A percentile compares a stretch with the other conserved stretches of the same genome.
Conservation (phyloP, 2,113 vertebrate species). For the Psephotus haematonotus region DNA sequence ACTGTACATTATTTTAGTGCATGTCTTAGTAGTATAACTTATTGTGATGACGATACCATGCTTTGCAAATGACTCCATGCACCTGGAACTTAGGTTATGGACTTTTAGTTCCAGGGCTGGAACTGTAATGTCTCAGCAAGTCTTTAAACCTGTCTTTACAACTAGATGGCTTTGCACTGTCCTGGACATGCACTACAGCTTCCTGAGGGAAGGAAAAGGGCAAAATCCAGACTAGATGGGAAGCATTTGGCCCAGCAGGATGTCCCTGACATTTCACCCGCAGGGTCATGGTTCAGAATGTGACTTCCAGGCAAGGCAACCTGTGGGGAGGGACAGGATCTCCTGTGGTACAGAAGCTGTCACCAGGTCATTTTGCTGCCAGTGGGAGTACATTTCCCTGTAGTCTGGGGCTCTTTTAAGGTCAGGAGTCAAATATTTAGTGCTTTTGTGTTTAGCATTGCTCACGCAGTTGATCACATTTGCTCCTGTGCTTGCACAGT, state of each 20-base stretch:
- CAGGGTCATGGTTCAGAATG: conserved; percentile 63
- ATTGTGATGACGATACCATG: conserved; percentile 47
- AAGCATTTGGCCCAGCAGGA: conserved; percentile 64
- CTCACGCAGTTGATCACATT: conserved; percentile 63
- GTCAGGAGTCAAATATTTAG: conserved; percentile 70
- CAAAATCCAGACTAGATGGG: conserved; percentile 62
- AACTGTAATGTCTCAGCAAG: conserved; percentile 57
- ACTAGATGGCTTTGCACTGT: conserved; percentile 3
- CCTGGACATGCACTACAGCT: conserved; percentile 26
- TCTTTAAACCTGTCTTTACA: conserved; percentile 57
- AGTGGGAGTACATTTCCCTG: conserved; percentile 61
- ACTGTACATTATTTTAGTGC: conserved; percentile 1
- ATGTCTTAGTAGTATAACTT: conserved; percentile 32
- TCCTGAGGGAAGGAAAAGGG: conserved; percentile 67
- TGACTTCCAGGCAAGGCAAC: conserved; percentile 55
- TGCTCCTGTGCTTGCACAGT: conserved; percentile 28
- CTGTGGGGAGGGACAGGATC: conserved; percentile 63
- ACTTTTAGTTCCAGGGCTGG: conserved; percentile 52
- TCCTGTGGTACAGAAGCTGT: conserved; percentile 64
- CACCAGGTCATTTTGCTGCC: conserved; percentile 72
- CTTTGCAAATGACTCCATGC: conserved; percentile 19
- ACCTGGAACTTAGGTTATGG: conserved; percentile 58
- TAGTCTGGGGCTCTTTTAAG: conserved; percentile 49
- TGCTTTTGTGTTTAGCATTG: conserved; percentile 48
- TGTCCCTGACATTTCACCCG: conserved; percentile 42